A percentile compares a stretch with the other conserved stretches of the same genome.
These are phyloP conservation scores for Casuarius casuarius DNA, from an alignment of 2,113 vertebrate genomes.

Conservation along the genomic window DNA sequence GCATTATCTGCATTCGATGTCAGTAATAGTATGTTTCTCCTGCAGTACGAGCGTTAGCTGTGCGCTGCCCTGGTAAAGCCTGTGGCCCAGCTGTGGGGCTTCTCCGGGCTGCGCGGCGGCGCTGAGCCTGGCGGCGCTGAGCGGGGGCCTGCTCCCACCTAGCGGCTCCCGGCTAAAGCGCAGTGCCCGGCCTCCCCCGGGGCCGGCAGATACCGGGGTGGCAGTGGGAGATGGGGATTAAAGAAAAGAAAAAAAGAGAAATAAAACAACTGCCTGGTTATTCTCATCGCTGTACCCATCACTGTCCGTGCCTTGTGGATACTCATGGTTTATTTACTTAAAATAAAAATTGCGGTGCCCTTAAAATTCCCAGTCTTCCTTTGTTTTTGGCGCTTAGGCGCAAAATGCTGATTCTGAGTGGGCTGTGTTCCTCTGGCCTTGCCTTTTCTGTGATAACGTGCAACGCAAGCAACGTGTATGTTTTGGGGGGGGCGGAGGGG, in stretches of 20 bases:
- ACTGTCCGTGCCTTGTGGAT: accelerated
- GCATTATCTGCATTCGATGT: too few relatives aligned
- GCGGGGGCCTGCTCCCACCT: neutral
- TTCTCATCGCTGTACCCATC: accelerated
- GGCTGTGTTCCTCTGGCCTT: neutral
- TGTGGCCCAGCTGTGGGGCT: too few relatives aligned
- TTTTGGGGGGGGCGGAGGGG: too few relatives aligned
- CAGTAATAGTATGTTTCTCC: too few relatives aligned
- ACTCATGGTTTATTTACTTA: accelerated
- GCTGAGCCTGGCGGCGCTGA: too few relatives aligned
- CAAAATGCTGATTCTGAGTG: neutral
- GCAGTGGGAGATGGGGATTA: neutral
- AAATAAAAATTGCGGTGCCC: too few relatives aligned
- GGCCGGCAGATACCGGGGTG: accelerated
- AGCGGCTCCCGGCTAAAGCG: neutral
- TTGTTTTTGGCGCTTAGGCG: neutral
- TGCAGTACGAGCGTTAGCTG: too few relatives aligned
- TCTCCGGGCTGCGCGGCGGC: too few relatives aligned
- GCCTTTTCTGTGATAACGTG: accelerated
- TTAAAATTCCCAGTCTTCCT: accelerated
- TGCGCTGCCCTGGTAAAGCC: too few relatives aligned
- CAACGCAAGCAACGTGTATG: accelerated
- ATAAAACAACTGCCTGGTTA: neutral
- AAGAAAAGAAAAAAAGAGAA: neutral
- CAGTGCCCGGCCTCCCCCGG: neutral